These are phyloP conservation scores for Borostomias antarcticus DNA, from an alignment of 2,797 vertebrate genomes.

Conservation along the genomic window DNA sequence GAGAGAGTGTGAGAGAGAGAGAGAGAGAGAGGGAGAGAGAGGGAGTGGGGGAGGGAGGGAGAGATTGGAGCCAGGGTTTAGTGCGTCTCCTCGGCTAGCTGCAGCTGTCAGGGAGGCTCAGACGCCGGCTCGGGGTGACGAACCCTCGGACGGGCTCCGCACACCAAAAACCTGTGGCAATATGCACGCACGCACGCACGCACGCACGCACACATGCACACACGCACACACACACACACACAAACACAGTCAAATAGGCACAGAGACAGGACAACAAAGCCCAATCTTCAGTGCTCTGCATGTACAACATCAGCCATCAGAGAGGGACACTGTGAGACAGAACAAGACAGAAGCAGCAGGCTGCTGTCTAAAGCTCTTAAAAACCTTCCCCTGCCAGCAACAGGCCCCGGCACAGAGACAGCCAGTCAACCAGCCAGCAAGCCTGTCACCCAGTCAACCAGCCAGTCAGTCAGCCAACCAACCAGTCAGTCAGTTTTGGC, in stretches of 20 bases:
- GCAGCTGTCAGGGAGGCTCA: slow-evolving; percentile 16
- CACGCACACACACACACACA: not conserved
- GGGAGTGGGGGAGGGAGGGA: slow-evolving; percentile 6
- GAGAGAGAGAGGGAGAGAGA: slow-evolving; percentile 34
- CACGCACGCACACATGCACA: not conserved
- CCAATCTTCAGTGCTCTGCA: not conserved
- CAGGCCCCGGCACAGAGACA: slow-evolving; percentile 11
- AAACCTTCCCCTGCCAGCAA: slow-evolving; percentile 17
- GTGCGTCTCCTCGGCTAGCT: slow-evolving; percentile 17
- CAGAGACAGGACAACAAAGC: not conserved
- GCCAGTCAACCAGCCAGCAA: slow-evolving; percentile 11
- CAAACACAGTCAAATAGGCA: not conserved
- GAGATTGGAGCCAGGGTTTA: slow-evolving; percentile 6
- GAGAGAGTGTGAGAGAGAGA: slow-evolving; percentile 15
- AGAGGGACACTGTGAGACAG: not conserved
- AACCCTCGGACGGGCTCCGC: not conserved
- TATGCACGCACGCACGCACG: not conserved
- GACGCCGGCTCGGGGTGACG: slow-evolving; percentile 22
- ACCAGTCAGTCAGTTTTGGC: slow-evolving; percentile 30
- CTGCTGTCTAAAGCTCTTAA: slow-evolving; percentile 19
- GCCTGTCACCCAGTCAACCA: too few species aligned
- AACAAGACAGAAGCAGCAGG: slow-evolving; percentile 31
- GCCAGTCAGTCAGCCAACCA: too few species aligned
- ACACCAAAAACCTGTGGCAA: not conserved
- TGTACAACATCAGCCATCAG: not conserved